These are phyloP conservation scores for Alfaro cultratus DNA, from an alignment of 2,797 vertebrate species.

Conservation along the genomic window DNA sequence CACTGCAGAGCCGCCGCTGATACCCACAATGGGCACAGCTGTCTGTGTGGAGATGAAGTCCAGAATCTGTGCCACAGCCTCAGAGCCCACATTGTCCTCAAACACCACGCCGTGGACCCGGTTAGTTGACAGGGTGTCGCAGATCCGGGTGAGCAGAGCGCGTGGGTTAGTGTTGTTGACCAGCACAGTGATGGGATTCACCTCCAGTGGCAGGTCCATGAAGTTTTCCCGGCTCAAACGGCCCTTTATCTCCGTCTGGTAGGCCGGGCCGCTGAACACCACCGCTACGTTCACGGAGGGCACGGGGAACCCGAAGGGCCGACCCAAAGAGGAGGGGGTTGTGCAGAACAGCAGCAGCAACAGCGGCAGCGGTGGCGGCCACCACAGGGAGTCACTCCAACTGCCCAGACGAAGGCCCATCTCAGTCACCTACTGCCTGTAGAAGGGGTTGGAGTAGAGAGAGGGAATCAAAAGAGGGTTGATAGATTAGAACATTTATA, in stretches of 20 bases:
- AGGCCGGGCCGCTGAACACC: slow-evolving; percentile 92
- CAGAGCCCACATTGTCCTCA: slow-evolving; percentile 93
- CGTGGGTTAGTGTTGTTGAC: slow-evolving; percentile 96
- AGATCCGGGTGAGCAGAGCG: slow-evolving; percentile 92
- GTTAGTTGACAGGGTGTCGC: slow-evolving; percentile 88
- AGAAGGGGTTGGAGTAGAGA: slow-evolving; percentile 22
- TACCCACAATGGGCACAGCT: slow-evolving; percentile 92
- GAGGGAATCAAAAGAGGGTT: slow-evolving; percentile 3
- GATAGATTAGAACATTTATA: slow-evolving; percentile 30
- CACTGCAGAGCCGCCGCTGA: slow-evolving; percentile 93
- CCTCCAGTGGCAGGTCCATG: slow-evolving; percentile 93
- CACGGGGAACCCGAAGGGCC: slow-evolving; percentile 76
- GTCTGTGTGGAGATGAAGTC: slow-evolving; percentile 97
- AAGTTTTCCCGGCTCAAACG: slow-evolving; percentile 92
- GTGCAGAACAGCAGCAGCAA: slow-evolving; percentile 68
- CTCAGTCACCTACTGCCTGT: slow-evolving; percentile 84
- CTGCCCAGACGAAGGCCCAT: slow-evolving; percentile 82
- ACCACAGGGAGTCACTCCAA: slow-evolving; percentile 79
- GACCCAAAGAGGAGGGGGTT: slow-evolving; percentile 63
- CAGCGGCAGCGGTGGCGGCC: slow-evolving; percentile 66
- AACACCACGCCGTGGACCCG: slow-evolving; percentile 93
- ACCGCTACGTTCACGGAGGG: slow-evolving; percentile 91
- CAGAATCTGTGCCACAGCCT: slow-evolving; percentile 95
- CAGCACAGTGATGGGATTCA: slow-evolving; percentile 92
- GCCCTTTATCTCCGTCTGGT: slow-evolving; percentile 86